phyloP scores from a whole-genome alignment of 2,113 vertebrate species.

The Trachemys scripta region DNA sequence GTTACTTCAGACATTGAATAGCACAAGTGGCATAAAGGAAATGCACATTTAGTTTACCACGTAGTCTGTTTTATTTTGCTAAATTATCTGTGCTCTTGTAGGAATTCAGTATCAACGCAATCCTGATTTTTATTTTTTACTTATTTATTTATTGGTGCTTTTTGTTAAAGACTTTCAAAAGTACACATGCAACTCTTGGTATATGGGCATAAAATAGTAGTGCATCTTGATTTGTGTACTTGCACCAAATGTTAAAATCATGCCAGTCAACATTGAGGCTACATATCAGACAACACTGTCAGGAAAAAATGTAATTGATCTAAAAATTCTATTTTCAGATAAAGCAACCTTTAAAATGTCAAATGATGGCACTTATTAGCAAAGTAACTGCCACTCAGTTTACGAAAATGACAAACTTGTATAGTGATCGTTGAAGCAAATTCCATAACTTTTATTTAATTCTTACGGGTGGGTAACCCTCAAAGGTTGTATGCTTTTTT shows the following conservation, averaged over 20 bases:
- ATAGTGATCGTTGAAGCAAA: too few species aligned
- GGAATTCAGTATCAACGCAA: background rate
- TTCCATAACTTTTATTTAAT: too few species aligned
- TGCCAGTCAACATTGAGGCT: too few species aligned
- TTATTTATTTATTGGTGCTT: too few species aligned
- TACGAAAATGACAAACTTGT: background rate
- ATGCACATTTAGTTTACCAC: background rate
- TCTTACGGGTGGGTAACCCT: fast-evolving
- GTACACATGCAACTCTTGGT: background rate
- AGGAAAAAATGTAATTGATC: too few species aligned
- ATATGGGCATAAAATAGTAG: background rate
- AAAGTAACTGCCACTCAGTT: background rate
- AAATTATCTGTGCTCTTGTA: background rate
- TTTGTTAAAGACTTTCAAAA: background rate
- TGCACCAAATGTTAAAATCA: too few species aligned
- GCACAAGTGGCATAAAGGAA: background rate
- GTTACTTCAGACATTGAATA: background rate
- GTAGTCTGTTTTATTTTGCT: background rate
- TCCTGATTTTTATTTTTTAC: background rate
- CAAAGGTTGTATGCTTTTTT: background rate
- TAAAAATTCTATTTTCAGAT: too few species aligned
- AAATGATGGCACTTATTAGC: too few species aligned
- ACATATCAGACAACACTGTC: background rate
- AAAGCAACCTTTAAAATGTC: too few species aligned
- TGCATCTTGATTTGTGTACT: background rate